Evolutionary conservation across 2,888 invertebrate species (phyloP).

Genomic region (Lumbricus terrestris): DNA sequence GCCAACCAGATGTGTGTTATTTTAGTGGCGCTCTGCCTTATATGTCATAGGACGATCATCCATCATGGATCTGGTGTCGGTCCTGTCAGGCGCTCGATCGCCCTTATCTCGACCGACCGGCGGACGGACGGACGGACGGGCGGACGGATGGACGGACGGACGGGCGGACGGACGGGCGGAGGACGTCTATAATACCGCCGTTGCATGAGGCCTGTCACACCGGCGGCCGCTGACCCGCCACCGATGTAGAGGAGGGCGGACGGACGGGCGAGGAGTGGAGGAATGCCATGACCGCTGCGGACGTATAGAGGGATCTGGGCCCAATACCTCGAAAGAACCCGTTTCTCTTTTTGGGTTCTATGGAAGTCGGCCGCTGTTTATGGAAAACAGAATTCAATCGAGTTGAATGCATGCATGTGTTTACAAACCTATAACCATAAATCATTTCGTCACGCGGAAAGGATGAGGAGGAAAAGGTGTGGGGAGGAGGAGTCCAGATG

Average conservation of each 20-base stretch:
- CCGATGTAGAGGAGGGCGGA: background rate
- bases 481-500: background rate
- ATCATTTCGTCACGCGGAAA: background rate
- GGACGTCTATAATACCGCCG: background rate
- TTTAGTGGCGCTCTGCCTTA: background rate
- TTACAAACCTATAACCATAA: background rate
- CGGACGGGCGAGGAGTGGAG: background rate
- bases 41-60: constrained; percentile 5
- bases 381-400: background rate
- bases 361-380: background rate
- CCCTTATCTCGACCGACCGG: background rate
- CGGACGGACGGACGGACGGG: background rate
- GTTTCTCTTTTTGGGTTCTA: background rate
- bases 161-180: background rate
- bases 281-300: background rate
- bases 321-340: background rate
- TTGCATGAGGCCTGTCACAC: background rate
- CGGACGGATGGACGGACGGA: background rate
- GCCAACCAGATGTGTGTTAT: constrained; percentile 4
- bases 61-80: background rate
- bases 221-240: background rate
- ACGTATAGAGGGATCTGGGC: background rate
- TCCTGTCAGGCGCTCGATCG: background rate
- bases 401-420: background rate
- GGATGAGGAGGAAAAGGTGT: too few relatives aligned